A percentile compares a stretch with the other conserved stretches of the same genome.
phyloP scores from a whole-genome alignment of 2,113 vertebrate genomes.

The Strigops habroptila region DNA sequence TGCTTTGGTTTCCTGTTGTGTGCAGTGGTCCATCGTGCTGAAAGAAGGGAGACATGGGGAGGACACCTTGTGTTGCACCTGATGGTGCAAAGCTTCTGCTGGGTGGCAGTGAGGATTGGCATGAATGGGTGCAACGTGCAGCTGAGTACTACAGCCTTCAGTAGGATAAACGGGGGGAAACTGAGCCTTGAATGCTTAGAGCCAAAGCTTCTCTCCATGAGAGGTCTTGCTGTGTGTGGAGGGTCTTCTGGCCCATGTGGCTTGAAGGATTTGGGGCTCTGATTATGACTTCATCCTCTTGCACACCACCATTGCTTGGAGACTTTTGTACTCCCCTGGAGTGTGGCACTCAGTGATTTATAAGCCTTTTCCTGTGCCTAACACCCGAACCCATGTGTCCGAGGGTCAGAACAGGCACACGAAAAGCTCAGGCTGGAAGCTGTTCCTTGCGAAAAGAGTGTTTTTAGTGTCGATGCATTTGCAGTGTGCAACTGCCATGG shows the following conservation, averaged over 20 bases:
- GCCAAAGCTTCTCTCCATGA: background rate
- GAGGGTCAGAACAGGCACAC: background rate
- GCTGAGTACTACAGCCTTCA: background rate
- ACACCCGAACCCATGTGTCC: background rate
- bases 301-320: background rate
- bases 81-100: background rate
- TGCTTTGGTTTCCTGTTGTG: background rate
- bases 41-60: background rate
- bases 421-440: background rate
- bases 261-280: background rate
- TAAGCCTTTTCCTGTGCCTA: background rate
- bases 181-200: background rate
- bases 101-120: background rate
- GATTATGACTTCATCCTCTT: background rate
- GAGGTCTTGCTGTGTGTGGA: background rate
- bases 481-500: accelerated
- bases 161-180: background rate
- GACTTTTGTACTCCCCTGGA: background rate
- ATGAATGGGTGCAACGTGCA: background rate
- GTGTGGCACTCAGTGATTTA: background rate
- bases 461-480: background rate
- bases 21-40: background rate
- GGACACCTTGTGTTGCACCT: background rate
- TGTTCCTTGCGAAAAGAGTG: background rate
- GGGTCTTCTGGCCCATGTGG: background rate